These are phyloP conservation scores for Centroberyx gerrardi DNA, from an alignment of 2,797 vertebrate genomes.

Conservation along the genomic window DNA sequence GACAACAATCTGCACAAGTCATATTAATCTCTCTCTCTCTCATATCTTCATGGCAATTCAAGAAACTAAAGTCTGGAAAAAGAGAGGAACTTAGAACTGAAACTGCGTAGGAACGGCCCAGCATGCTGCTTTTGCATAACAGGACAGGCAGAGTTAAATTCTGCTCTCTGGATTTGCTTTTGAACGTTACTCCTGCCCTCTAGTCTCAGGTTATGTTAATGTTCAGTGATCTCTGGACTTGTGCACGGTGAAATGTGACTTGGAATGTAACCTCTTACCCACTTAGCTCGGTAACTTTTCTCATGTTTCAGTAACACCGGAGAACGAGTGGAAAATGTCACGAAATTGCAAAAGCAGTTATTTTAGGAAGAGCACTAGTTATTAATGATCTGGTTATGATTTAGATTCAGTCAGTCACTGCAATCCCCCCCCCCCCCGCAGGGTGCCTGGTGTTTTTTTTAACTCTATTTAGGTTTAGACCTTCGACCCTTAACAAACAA, in stretches of 20 bases:
- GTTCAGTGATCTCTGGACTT: constrained; percentile 61
- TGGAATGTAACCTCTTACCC: constrained; percentile 51
- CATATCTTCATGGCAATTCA: too few species aligned
- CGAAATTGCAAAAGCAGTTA: not conserved
- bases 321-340: not conserved
- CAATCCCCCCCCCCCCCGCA: not conserved
- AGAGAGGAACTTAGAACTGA: not conserved
- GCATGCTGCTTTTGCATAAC: constrained; percentile 15
- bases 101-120: constrained; percentile 1
- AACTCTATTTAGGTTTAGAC: not conserved
- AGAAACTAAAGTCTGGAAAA: too few species aligned
- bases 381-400: not conserved
- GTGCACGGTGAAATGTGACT: not conserved
- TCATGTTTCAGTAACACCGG: not conserved
- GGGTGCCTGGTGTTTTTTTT: too few species aligned
- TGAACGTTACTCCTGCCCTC: not conserved
- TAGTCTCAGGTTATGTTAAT: constrained; percentile 13
- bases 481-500: constrained; percentile 26
- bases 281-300: constrained; percentile 1
- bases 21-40: too few species aligned
- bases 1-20: too few species aligned
- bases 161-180: not conserved
- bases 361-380: constrained; percentile 2
- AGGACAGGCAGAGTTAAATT: not conserved
- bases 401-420: not conserved